Base-by-base conservation (phyloP, 2,888 invertebrate genomes). In the Stictocephala bisonia region DNA sequence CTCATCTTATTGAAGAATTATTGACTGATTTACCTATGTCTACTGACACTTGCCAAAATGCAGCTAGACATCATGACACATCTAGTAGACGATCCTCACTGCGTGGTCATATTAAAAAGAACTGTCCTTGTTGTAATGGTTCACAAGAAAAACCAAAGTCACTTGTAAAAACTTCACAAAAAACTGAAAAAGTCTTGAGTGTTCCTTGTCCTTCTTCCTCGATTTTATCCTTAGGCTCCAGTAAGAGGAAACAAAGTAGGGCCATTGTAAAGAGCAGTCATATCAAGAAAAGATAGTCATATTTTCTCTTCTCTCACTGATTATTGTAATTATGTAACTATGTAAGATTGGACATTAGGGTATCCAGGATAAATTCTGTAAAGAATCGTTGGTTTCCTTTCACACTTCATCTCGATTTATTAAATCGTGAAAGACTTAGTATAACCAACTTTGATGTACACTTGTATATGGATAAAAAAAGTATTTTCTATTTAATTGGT, bases 71-170 rank as follows among this genome's bases (percentile, higher is more conserved):
- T 82, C 84, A 1, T 83, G 83, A 3, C 53, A 74, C 71, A 83
- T 84, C 53, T 76, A 83, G 13, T 81, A 83, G 41, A 81, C 83
- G 56, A 82, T 83, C 86, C 81, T 78, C 88, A 83, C 85, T 85
- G 0, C 83, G 89, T 0, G 89, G 88, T 6, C 87, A 88, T 9
- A 88, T 88, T 0, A 89, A 89, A 78, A 86, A 89, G 48, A 88
- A 87, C 66, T 90, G 90, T 80, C 87, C 87, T 35, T 90, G 90
- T 81, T 90, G 90, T 82, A 87, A 85, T 80, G 89, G 89, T 6
- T 85, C 86, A 0, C 86, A 88, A 0, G 86, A 87, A 2, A 85
- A 88, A 7, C 85, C 85, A 27, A 84, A n/a, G n/a, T n/a, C n/a
- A n/a, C n/a, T n/a, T n/a, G n/a, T 86, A 50, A 85, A 88, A 67